Conservation (phyloP, 2,888 invertebrate species). For the Drosophila austrosaltans region DNA sequence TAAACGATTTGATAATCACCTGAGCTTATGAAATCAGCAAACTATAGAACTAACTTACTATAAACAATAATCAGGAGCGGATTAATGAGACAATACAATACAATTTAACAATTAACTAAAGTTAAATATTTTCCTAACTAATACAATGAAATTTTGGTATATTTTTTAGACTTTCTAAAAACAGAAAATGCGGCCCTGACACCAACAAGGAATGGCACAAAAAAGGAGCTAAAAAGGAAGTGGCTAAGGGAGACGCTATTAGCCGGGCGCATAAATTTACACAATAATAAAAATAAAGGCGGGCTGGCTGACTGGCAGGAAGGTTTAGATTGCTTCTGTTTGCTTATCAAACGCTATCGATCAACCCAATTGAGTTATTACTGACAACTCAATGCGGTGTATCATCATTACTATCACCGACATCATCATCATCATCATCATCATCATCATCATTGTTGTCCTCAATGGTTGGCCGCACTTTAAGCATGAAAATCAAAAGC, state of each 20-base stretch:
- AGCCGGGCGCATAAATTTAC: slow-evolving; percentile 39
- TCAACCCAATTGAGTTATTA: slow-evolving; percentile 72
- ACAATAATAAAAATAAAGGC: slow-evolving; percentile 20
- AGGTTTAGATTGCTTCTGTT: slow-evolving; percentile 28
- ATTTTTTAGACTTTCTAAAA: too few species aligned
- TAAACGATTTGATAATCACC: slow-evolving; percentile 38
- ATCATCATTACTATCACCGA: slow-evolving; percentile 43
- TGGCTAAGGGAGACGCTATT: slow-evolving; percentile 6
- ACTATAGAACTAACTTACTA: neutral
- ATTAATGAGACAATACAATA: neutral
- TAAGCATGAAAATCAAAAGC: slow-evolving; percentile 66
- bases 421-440: slow-evolving; percentile 18
- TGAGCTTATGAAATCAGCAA: slow-evolving; percentile 4
- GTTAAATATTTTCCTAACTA: too few species aligned
- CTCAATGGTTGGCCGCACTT: slow-evolving; percentile 41
- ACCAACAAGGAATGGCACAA: slow-evolving; percentile 3
- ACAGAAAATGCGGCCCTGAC: neutral
- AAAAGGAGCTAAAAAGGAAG: neutral
- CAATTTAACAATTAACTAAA: neutral
- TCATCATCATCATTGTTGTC: slow-evolving; percentile 20
- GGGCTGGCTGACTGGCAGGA: neutral
- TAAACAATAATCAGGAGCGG: slow-evolving; percentile 1
- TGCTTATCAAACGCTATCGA: slow-evolving; percentile 62
- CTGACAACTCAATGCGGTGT: slow-evolving; percentile 69
- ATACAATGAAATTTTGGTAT: too few species aligned